Conservation (phyloP, 1,140 invertebrate species). For the Scaptodrosophila lebanonensis region DNA sequence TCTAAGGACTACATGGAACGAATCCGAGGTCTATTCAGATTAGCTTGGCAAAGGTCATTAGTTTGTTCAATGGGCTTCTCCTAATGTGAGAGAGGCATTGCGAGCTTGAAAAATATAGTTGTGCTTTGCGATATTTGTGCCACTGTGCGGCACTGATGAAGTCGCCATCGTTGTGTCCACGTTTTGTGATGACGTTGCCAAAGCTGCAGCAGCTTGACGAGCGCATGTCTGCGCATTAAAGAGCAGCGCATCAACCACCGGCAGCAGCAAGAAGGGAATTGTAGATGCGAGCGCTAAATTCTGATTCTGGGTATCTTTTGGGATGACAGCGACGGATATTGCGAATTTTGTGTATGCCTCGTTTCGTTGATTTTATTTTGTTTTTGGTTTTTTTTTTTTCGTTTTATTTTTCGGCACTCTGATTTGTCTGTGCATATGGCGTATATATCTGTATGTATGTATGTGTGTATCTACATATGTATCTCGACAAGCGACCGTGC, state of each 20-base stretch:
- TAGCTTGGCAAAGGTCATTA: too few relatives aligned
- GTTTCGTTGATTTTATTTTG: neutral
- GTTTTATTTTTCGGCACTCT: conserved; percentile 44
- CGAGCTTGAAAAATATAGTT: too few relatives aligned
- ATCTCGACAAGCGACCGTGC: conserved; percentile 31
- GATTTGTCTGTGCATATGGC: conserved; percentile 34
- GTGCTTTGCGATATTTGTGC: too few relatives aligned
- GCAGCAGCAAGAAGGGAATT: neutral
- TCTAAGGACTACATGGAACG: too few relatives aligned
- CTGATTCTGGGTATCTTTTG: neutral
- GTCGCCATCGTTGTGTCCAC: too few relatives aligned
- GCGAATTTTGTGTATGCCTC: conserved; percentile 47
- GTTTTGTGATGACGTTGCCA: conserved; percentile 35
- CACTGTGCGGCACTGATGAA: neutral
- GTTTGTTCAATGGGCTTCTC: too few relatives aligned
- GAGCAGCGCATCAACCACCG: neutral
- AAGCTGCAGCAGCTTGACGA: conserved; percentile 1
- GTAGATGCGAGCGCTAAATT: neutral
- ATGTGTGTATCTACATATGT: conserved; percentile 19
- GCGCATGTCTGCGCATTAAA: neutral
- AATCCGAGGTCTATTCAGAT: too few relatives aligned
- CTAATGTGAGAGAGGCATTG: too few relatives aligned
- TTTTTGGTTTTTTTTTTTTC: neutral
- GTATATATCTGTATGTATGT: conserved; percentile 24
- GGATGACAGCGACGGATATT: conserved; percentile 48